Conservation (phyloP, 2,113 vertebrate species). For the Rutilus rutilus region DNA sequence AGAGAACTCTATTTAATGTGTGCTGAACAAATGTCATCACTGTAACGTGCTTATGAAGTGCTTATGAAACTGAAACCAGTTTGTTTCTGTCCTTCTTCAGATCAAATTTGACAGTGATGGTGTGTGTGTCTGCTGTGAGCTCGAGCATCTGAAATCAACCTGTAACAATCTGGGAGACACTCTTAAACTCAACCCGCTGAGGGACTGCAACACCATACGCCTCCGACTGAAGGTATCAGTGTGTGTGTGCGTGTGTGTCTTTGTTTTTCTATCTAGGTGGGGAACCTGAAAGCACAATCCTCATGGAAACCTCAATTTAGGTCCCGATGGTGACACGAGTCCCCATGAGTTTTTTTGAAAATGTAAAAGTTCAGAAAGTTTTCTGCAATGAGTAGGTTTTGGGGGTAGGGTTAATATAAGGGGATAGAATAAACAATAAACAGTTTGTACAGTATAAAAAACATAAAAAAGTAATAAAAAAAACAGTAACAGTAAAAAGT, state of each 20-base stretch:
- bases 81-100: conserved; percentile 63
- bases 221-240: conserved; percentile 88
- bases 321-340: no score
- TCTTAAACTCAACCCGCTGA: conserved; percentile 92
- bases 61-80: conserved; percentile 2
- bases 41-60: not conserved
- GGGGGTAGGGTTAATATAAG: not conserved
- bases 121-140: conserved; percentile 96
- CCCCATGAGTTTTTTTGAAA: no score
- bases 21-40: not conserved
- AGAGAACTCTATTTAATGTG: not conserved
- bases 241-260: no score
- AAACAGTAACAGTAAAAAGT: no score
- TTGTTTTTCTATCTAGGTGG: no score
- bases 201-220: conserved; percentile 90
- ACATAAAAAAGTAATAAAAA: no score
- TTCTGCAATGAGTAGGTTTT: conserved; percentile 25
- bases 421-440: no score
- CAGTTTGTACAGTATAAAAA: no score
- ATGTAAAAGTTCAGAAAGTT: not conserved
- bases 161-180: conserved; percentile 96
- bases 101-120: conserved; percentile 93
- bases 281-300: no score
- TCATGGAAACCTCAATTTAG: no score
- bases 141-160: conserved; percentile 89